phyloP scores from a whole-genome alignment of 2,797 vertebrate genomes.

The Lacerta bilineata region DNA sequence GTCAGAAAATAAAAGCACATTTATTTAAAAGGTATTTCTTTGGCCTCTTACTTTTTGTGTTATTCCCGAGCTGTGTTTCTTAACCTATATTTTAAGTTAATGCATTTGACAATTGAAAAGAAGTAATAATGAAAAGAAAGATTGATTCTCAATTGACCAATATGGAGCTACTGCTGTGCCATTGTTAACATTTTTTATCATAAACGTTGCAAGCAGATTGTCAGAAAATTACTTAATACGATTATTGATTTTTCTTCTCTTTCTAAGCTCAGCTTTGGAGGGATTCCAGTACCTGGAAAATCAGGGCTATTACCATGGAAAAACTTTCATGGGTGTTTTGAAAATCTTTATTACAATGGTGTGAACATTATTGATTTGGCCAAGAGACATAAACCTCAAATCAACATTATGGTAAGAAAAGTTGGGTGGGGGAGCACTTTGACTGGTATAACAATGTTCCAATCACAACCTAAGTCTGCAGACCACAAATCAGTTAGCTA shows the following conservation, averaged over 20 bases:
- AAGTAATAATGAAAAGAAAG: conserved; percentile 20
- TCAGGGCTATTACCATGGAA: conserved; percentile 77
- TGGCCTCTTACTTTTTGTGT: background rate
- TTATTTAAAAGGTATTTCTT: conserved; percentile 19
- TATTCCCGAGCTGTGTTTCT: background rate
- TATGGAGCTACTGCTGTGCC: conserved; percentile 24
- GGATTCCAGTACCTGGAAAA: conserved; percentile 82
- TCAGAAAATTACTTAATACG: conserved; percentile 79
- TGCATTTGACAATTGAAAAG: background rate
- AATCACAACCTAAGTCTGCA: background rate
- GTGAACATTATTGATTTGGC: conserved; percentile 87
- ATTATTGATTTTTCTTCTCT: conserved; percentile 83
- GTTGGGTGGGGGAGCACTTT: background rate
- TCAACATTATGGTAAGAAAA: conserved; percentile 85
- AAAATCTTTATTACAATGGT: conserved; percentile 91
- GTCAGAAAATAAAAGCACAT: background rate
- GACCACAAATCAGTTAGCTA: background rate
- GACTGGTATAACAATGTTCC: background rate
- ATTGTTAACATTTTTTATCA: conserved; percentile 42
- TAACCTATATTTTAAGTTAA: conserved; percentile 27
- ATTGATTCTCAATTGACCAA: background rate
- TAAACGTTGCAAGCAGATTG: conserved; percentile 50
- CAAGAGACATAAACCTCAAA: conserved; percentile 83
- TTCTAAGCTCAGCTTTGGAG: conserved; percentile 94
- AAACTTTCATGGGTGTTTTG: conserved; percentile 93